phyloP scores from a whole-genome alignment of 1,140 invertebrate species.

The Macrosteles quadrilineatus region DNA sequence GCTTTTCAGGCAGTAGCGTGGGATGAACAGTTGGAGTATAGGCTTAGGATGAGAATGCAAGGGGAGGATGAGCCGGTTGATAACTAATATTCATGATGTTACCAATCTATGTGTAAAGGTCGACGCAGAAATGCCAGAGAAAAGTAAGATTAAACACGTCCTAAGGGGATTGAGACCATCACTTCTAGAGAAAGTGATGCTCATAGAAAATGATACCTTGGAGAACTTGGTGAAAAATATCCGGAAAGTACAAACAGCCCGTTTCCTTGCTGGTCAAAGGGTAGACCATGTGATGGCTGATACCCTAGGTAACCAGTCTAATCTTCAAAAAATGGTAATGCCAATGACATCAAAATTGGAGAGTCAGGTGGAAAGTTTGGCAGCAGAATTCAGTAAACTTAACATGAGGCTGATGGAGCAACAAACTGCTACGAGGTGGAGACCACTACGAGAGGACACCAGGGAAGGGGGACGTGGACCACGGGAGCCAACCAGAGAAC shows the following conservation, averaged over 20 bases:
- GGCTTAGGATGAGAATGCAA: neutral
- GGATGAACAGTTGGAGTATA: neutral
- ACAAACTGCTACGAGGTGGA: too few species aligned
- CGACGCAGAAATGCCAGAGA: neutral
- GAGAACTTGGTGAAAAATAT: neutral
- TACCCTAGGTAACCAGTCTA: too few species aligned
- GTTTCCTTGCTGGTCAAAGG: neutral
- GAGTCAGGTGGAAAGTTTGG: neutral
- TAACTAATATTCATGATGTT: neutral
- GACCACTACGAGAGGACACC: too few species aligned
- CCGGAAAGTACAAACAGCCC: neutral
- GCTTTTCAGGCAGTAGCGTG: neutral
- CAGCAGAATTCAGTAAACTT: neutral
- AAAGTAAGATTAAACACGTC: neutral
- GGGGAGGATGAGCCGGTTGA: neutral
- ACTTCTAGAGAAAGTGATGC: neutral
- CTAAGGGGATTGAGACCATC: neutral
- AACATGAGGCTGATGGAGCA: constrained; percentile 1
- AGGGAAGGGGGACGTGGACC: too few species aligned
- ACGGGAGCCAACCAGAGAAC: neutral
- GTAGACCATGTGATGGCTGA: neutral
- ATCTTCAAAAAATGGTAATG: too few species aligned
- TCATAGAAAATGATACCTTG: neutral
- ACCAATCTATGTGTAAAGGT: neutral
- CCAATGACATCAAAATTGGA: neutral